Evolutionary conservation across 2,113 vertebrate species (phyloP), one percentile per base, ranked within the genome.

Genomic region (Centropus bengalensis): DNA sequence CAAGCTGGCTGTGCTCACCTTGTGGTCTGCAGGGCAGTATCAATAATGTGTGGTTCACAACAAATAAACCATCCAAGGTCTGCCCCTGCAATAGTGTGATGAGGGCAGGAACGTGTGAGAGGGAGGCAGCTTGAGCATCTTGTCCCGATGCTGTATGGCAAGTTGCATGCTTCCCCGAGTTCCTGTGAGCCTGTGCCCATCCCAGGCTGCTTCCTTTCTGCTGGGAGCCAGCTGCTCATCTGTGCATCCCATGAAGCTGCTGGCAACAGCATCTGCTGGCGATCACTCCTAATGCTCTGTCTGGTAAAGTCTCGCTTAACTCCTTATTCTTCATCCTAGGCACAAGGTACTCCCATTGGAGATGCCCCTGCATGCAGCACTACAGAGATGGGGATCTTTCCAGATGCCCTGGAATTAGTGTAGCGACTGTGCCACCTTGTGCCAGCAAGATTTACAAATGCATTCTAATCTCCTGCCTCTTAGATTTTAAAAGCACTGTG

Each of bases 391-490:
- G 47, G 38, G 66, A 92, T 80, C 84, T 70, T 94, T 87, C 82
- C 59, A 95, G 78, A 85, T 79, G 89, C 36, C 78, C 83, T 89
- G 36, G 45, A 74, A 89, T 82, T 58, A 69, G 79, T 58, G 84
- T 64, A 87, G 95, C 26, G 5, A 95, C 92, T 96, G 60, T 96
- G 95, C 95, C 94, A 95, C 91, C 94, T 94, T 91, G 94, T 96
- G 96, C 92, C 95, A 95, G 89, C 66, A 94, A 82, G 55, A 70
- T 58, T 77, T 74, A 63, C 59, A 86, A 63, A 83, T 32, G 55
- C 38, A 38, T 59, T 88, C 68, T 33, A 58, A 62, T 62, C 33
- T 55, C 42, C 36, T 0, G 6, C 36, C 58, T 82, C 78, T 51
- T 14, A 9, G 42, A 40, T 47, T 75, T 68, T 84, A 52, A 86